Conservation (phyloP, 2,888 invertebrate species). For the Pristionchus mayeri region DNA sequence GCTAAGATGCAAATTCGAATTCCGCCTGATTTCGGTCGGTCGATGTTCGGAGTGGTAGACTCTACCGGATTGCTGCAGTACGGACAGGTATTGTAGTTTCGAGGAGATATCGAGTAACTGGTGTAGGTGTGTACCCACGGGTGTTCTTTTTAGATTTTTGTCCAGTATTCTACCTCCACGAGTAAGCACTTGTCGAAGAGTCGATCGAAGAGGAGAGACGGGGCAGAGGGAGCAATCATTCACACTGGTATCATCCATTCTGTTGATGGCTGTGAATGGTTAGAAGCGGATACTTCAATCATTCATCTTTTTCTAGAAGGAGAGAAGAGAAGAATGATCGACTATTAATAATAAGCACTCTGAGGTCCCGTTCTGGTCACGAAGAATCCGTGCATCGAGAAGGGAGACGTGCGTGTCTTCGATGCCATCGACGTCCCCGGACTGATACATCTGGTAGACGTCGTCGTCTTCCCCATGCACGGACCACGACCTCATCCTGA, state of each 20-base stretch:
- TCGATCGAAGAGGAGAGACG: background rate
- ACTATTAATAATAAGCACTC: background rate
- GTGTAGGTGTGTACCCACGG: too few species aligned
- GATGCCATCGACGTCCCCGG: slow-evolving; percentile 72
- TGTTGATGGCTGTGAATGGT: too few species aligned
- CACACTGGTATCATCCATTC: slow-evolving; percentile 60
- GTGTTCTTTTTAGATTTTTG: slow-evolving; percentile 62
- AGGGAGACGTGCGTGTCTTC: slow-evolving; percentile 77
- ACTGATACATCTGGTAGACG: slow-evolving; percentile 75
- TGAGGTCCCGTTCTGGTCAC: slow-evolving; percentile 76
- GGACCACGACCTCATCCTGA: slow-evolving; percentile 78
- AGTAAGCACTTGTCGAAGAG: slow-evolving; percentile 51
- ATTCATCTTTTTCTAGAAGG: too few species aligned
- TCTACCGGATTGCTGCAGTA: slow-evolving; percentile 69
- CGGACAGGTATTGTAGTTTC: slow-evolving; percentile 56
- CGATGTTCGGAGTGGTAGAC: slow-evolving; percentile 73
- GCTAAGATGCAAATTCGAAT: slow-evolving; percentile 50
- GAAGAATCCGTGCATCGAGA: slow-evolving; percentile 78
- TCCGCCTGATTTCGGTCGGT: slow-evolving; percentile 56
- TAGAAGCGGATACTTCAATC: too few species aligned
- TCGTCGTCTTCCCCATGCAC: slow-evolving; percentile 77
- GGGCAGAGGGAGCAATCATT: slow-evolving; percentile 50
- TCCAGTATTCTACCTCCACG: slow-evolving; percentile 61
- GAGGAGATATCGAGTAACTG: too few species aligned
- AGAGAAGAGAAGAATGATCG: too few species aligned